Evolutionary conservation across 2,888 invertebrate species (phyloP), one percentile per base, ranked within the genome.

Genomic region (Drosophila mulleri): DNA sequence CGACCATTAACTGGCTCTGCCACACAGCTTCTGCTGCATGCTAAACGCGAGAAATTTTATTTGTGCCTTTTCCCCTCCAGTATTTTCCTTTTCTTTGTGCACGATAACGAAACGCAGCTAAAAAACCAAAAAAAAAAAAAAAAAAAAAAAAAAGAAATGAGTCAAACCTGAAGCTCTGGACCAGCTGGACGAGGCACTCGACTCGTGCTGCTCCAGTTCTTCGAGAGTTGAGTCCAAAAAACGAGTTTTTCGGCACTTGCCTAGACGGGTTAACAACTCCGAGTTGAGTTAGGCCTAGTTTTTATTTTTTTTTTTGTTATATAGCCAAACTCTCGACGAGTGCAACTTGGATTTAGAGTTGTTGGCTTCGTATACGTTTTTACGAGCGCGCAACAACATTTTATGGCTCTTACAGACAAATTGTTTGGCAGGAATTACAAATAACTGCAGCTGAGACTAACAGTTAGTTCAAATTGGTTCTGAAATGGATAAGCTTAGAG

Each of bases 211-310:
- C 87, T 87, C 83, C 73, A 83, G 78, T 83, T 83, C 84, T 84
- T 82, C 67, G 16, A 6, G 71, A 75, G 80, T 82, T 54, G 78
- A 69, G 80, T 78, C 80, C 57, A 75, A 77, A 83, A 83, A 86
- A 87, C 69, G 53, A 78, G 87, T 83, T 83, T 53, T 83, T 83
- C 78, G 83, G 84, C 87, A 87, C 82, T 83, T 75, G 78, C 72
- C 67, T 56, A 60, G 62, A 54, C 83, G 59, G 64, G 57, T 65
- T 67, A 67, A 65, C 67, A 56, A 52, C 70, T 53, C 54, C 54
- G 56, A 56, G 75, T 60, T 57, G 67, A 42, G 67, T 67, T 65
- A 66, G 67, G 67, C 67, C 67, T 66, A 66, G 11, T 57, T 57
- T n/a, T 57, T 48, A 26, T 65, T n/a, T 9, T 48, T 26, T 54